Evolutionary conservation across 2,888 invertebrate genomes (phyloP), one percentile per base, ranked within the genome.

Genomic region (Desoria tigrina): DNA sequence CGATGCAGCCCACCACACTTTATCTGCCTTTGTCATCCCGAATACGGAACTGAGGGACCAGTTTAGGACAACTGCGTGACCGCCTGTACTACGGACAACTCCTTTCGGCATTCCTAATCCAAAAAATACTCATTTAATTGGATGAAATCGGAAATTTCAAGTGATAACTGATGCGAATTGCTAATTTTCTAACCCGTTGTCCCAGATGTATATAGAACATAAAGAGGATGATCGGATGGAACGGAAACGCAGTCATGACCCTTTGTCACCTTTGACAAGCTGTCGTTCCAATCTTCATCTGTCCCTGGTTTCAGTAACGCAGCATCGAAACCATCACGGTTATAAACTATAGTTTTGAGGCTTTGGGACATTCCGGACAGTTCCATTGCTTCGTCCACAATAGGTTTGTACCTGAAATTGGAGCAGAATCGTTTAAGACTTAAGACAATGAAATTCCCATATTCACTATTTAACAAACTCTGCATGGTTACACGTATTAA

Each of bases 1-100:
- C 45, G 94, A 94, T 0, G 92, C 92, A 16, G 90, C 88, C 93
- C 94, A 96, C 88, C 94, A 95, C 32, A 88, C 86, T 23, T 94
- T 92, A 14, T 88, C 86, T 7, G 86, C 84, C 6, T 6, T 18
- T 45, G 85, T 83, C 78, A 92, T 83, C 0, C 90, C 93, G 77
- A 94, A 96, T 50, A 94, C 85, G 0, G 85, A 84, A 70, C 85
- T 86, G 88, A 96, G 88, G 0, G 90, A 86, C 89, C 94, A 95
- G 78, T 90, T 87, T 3, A 96, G 81, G 0, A 88, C 87, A 0
- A 90, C 94, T 42, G 95, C 86, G 77, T 96, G 94, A 0, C 91
- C 90, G 0, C 93, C 92, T n/a, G 89, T 86, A 0, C 94, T 92
- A 42, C 95, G 84, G 65, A 92, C 88, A 32, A 95, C 87, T 3